Evolutionary conservation across 2,797 vertebrate species (phyloP).

Genomic region (Chaenodraco wilsoni): DNA sequence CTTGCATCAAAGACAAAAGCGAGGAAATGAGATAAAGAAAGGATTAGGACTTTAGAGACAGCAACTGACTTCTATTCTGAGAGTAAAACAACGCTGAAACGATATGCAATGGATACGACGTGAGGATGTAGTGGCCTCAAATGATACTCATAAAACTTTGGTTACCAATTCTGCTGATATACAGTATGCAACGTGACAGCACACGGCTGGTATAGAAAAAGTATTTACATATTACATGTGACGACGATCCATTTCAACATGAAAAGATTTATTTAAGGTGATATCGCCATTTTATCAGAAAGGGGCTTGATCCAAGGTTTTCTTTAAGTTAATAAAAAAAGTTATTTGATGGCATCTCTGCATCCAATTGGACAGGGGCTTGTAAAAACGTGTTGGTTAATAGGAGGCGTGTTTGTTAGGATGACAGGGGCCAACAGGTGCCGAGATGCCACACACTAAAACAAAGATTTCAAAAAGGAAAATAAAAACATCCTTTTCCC

Average conservation of each 20-base stretch:
- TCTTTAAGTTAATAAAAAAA: slow-evolving; percentile 27
- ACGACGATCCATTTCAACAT: slow-evolving; percentile 65
- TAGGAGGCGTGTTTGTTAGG: slow-evolving; percentile 31
- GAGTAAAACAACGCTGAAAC: slow-evolving; percentile 47
- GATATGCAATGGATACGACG: slow-evolving; percentile 39
- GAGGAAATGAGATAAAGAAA: slow-evolving; percentile 34
- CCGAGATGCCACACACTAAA: slow-evolving; percentile 42
- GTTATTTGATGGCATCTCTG: slow-evolving; percentile 52
- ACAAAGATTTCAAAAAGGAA: neutral
- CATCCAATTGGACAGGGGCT: slow-evolving; percentile 36
- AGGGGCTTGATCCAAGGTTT: slow-evolving; percentile 46
- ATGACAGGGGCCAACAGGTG: slow-evolving; percentile 18
- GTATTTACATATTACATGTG: slow-evolving; percentile 79
- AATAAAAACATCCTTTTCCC: slow-evolving; percentile 7
- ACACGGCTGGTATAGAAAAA: slow-evolving; percentile 79
- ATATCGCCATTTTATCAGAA: slow-evolving; percentile 46
- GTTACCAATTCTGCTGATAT: slow-evolving; percentile 84
- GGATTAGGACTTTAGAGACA: slow-evolving; percentile 35
- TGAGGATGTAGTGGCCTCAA: slow-evolving; percentile 67
- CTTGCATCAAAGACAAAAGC: slow-evolving; percentile 61
- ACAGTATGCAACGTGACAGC: slow-evolving; percentile 81
- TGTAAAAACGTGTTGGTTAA: slow-evolving; percentile 33
- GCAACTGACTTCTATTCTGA: slow-evolving; percentile 40
- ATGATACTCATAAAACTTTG: slow-evolving; percentile 84
- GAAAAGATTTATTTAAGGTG: slow-evolving; percentile 57